phyloP scores from a whole-genome alignment of 2,888 invertebrate species.

The Blastobasis lacticolella region DNA sequence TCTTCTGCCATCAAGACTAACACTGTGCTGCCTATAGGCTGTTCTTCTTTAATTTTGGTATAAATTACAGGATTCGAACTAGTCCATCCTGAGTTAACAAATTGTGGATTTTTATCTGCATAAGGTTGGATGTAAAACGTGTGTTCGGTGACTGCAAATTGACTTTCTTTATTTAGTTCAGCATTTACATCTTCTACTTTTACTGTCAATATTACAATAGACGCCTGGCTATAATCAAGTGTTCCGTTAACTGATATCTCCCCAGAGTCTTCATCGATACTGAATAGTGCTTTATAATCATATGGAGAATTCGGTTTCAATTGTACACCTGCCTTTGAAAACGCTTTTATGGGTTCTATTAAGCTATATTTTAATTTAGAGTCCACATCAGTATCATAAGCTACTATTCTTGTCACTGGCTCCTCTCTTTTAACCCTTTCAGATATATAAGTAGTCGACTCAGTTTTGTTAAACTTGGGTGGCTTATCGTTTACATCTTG shows the following conservation, averaged over 20 bases:
- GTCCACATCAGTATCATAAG: conserved; percentile 81
- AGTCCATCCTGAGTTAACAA: conserved; percentile 82
- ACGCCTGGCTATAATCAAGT: conserved; percentile 82
- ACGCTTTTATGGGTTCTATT: conserved; percentile 78
- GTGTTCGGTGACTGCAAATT: conserved; percentile 79
- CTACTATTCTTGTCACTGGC: conserved; percentile 77
- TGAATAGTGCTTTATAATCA: conserved; percentile 79
- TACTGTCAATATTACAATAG: conserved; percentile 82
- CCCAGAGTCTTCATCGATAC: conserved; percentile 80
- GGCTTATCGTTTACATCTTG: conserved; percentile 88
- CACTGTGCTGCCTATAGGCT: conserved; percentile 82
- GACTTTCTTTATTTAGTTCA: conserved; percentile 76
- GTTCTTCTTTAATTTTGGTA: conserved; percentile 82
- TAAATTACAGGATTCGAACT: conserved; percentile 79
- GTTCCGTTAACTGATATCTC: conserved; percentile 79
- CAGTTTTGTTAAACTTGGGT: conserved; percentile 81
- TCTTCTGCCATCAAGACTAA: conserved; percentile 81
- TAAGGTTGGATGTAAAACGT: conserved; percentile 86
- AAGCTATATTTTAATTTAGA: conserved; percentile 80
- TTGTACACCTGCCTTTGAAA: conserved; percentile 83
- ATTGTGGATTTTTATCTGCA: conserved; percentile 83
- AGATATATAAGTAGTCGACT: conserved; percentile 80
- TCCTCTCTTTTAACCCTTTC: conserved; percentile 78
- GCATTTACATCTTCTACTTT: conserved; percentile 82
- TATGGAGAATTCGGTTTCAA: conserved; percentile 76